Base-by-base conservation (phyloP, 2,888 invertebrate species). In the Dryadula phaetusa region DNA sequence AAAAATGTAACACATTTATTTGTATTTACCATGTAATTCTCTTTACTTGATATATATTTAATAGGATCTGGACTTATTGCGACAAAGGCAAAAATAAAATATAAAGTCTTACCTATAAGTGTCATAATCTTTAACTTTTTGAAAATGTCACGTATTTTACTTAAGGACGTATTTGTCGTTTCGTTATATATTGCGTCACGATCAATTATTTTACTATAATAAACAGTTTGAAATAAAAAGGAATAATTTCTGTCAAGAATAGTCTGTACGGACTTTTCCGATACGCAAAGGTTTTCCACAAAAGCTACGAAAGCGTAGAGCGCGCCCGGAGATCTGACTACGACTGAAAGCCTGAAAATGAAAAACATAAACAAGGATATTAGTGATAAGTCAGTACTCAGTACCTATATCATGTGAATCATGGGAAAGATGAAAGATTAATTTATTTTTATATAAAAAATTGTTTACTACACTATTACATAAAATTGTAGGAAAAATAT, bases 341-440 rank as follows among this genome's bases (percentile, higher is more conserved):
- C 71, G 74, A 87, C 87, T 87, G 83, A 82, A 80, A 80, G 74
- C 77, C 82, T 83, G 84, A 86, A 85, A 84, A 75, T 76, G 75
- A 69, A 73, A 75, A 67, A 65, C 65, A 25, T 61, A 66, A 66
- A 70, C 58, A 66, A 25, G 34, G 18, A 25, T 37, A 54, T 58
- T 46, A 37, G 28, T 18, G 25, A 46, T 28, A 49, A 56, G 28
- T 47, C 3, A 34, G 34, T 18, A 10, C 12, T 47, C 3, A 34
- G 34, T 18, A 10, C 12, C 6, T 28, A 47, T 49, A 28, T 34
- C 16, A 32, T 20, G 22, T 40, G 4, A 16, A 22, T 56, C 16
- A 18, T 16, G 12, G 1, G 22, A 4, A 46, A 46, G 22, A 46
- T 42, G 5, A 42, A 42, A 42, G 16, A 16, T 42, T 2, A 14